Percentiles rank a stretch among this genome's conserved stretches.
These are phyloP conservation scores for Oreohelix idahoensis DNA, from an alignment of 1,140 invertebrate genomes.

Conservation along the genomic window DNA sequence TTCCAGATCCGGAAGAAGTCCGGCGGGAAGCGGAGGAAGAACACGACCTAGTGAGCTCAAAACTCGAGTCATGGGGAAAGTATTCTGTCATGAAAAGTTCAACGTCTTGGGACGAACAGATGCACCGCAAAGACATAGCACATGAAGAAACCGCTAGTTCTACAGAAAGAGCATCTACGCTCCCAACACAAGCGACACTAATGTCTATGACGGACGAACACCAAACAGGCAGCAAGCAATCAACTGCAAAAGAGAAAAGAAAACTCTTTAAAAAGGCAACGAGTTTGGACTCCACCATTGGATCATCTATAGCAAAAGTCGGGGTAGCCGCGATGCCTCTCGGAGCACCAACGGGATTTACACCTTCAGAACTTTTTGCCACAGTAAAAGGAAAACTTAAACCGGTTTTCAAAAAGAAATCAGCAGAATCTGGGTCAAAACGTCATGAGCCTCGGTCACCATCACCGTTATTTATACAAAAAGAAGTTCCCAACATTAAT, in stretches of 20 bases:
- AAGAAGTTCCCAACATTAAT: constrained; percentile 35
- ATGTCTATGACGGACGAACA: not conserved
- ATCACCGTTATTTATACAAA: constrained; percentile 39
- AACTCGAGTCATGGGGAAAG: constrained; percentile 4
- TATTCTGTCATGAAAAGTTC: constrained; percentile 40
- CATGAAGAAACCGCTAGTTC: not conserved
- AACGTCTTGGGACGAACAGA: constrained; percentile 46
- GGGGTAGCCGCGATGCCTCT: constrained; percentile 45
- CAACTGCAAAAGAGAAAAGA: constrained; percentile 52
- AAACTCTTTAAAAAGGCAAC: constrained; percentile 50
- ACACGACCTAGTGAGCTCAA: constrained; percentile 38
- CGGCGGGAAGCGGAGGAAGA: constrained; percentile 45
- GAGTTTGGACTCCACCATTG: constrained; percentile 49
- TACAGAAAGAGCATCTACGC: not conserved
- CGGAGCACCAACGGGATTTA: constrained; percentile 46
- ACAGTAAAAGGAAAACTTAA: constrained; percentile 49
- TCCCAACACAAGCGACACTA: not conserved
- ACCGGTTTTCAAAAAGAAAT: constrained; percentile 41
- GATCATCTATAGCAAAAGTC: constrained; percentile 44
- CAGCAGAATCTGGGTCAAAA: not conserved
- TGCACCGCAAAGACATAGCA: constrained; percentile 32
- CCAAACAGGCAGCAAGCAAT: constrained; percentile 34
- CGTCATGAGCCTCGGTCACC: constrained; percentile 11
- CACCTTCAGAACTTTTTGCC: constrained; percentile 49
- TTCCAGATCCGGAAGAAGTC: constrained; percentile 39